These are phyloP conservation scores for Atopsyche davidsoni DNA, from an alignment of 1,140 invertebrate species.

Conservation along the genomic window DNA sequence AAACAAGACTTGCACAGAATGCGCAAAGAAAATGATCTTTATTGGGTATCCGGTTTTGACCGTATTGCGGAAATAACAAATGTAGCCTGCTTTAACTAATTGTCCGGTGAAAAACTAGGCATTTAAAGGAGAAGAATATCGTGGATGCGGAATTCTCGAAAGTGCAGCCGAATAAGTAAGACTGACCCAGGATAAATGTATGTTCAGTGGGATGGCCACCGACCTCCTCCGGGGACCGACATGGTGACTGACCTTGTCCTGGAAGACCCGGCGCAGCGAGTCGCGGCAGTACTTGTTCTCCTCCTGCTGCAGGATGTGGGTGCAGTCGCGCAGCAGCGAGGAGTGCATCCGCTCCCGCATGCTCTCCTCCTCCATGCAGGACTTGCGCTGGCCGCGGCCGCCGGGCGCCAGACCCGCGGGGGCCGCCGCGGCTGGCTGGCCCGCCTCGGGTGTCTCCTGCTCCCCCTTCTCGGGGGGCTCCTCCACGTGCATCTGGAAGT, in stretches of 20 bases:
- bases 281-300: conserved; percentile 55
- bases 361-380: conserved; percentile 62
- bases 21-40: too few relatives aligned
- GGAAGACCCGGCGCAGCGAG: conserved; percentile 55
- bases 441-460: not conserved
- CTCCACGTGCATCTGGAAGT: conserved; percentile 15
- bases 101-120: too few relatives aligned
- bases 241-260: conserved; percentile 55
- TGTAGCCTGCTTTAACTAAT: too few relatives aligned
- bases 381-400: conserved; percentile 43
- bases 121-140: too few relatives aligned
- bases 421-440: not conserved
- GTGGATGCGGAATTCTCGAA: too few relatives aligned
- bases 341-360: conserved; percentile 51
- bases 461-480: not conserved
- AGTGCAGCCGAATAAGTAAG: too few relatives aligned
- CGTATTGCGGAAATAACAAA: too few relatives aligned
- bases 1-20: too few relatives aligned
- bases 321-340: conserved; percentile 54
- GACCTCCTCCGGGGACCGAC: not conserved
- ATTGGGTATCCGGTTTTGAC: too few relatives aligned
- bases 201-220: too few relatives aligned
- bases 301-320: conserved; percentile 53
- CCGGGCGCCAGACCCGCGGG: conserved; percentile 11
- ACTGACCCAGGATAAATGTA: too few relatives aligned